Evolutionary conservation across 2,797 vertebrate genomes (phyloP).

Genomic region (Telmatherina bonti): DNA sequence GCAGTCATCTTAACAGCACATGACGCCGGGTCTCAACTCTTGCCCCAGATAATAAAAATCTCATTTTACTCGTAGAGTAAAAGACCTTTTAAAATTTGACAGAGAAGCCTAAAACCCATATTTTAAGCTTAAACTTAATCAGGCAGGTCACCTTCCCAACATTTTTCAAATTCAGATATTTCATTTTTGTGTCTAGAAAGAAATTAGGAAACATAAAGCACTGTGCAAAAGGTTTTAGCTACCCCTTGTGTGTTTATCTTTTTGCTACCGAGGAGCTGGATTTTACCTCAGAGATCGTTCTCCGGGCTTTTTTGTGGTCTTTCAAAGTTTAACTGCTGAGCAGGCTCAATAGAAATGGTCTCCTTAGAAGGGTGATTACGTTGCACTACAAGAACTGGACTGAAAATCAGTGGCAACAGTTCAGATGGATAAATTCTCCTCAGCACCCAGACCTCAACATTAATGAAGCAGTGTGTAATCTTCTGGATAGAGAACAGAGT

Average conservation of each 20-base stretch:
- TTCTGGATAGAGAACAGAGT: not conserved
- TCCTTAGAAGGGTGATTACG: not conserved
- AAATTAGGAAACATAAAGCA: not conserved
- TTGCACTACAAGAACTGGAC: not conserved
- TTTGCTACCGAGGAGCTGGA: too few species aligned
- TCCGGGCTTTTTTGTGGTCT: not conserved
- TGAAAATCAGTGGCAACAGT: not conserved
- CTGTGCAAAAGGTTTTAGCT: not conserved
- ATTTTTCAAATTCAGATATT: not conserved
- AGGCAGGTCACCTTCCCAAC: too few species aligned
- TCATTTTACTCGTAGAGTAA: not conserved
- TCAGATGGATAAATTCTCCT: not conserved
- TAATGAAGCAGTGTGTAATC: not conserved
- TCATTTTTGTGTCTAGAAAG: not conserved
- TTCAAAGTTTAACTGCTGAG: not conserved
- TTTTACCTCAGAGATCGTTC: not conserved
- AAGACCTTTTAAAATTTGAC: not conserved
- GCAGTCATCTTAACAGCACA: constrained; percentile 13
- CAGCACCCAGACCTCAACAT: not conserved
- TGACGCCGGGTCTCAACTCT: not conserved
- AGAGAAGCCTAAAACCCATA: not conserved
- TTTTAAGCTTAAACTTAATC: not conserved
- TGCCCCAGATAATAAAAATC: not conserved
- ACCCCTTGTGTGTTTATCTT: not conserved
- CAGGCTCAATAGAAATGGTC: not conserved